Evolutionary conservation across 2,113 vertebrate species (phyloP).

Genomic region (Chionodraco myersi): DNA sequence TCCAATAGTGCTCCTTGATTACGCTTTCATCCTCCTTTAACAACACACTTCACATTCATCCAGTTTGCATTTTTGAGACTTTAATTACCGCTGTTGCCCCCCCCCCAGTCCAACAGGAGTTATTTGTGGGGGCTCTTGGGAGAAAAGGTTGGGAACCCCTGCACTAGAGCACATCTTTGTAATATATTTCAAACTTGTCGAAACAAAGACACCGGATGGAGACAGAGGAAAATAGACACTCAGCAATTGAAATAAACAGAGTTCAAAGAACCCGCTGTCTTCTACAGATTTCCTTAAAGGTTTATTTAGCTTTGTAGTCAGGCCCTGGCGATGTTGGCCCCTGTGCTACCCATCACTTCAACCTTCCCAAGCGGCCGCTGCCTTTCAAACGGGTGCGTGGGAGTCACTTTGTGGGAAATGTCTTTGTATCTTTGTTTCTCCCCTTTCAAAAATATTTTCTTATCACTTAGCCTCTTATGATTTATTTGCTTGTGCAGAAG

Average conservation of each 20-base stretch:
- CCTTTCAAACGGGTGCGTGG: slow-evolving; percentile 39
- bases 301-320: slow-evolving; percentile 63
- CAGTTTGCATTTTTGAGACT: no score
- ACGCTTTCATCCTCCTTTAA: no score
- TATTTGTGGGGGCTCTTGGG: no score
- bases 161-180: no score
- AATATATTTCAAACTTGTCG: no score
- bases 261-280: slow-evolving; percentile 39
- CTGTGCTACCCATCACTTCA: slow-evolving; percentile 4
- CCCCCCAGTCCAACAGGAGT: no score
- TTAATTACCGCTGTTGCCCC: no score
- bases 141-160: no score
- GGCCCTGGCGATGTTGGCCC: slow-evolving; percentile 30
- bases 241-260: slow-evolving; percentile 7
- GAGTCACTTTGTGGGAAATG: slow-evolving; percentile 46
- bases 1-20: no score
- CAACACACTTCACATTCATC: no score
- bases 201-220: no score
- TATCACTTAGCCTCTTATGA: slow-evolving; percentile 32
- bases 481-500: slow-evolving; percentile 53
- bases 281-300: slow-evolving; percentile 18
- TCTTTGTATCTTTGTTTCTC: slow-evolving; percentile 26
- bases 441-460: slow-evolving; percentile 33
- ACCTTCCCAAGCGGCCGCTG: slow-evolving; percentile 13
- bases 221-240: background rate